Evolutionary conservation across 2,113 vertebrate species (phyloP), one percentile per base, ranked within the genome.

Genomic region (Alosa alosa): DNA sequence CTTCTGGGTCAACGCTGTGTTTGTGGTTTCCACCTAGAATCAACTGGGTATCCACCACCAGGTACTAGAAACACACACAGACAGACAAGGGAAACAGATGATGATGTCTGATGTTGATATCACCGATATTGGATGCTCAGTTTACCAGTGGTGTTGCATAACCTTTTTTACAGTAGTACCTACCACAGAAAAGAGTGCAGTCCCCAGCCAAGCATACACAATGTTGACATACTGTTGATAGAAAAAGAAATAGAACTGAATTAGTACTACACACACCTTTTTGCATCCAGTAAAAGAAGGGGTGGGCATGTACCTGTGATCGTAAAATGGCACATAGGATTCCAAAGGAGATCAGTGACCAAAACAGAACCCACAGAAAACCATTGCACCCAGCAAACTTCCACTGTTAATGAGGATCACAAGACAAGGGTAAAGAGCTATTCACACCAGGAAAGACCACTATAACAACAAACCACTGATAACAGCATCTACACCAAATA

Each of bases 1-100:
- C 96, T 89, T 97, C 95, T 0, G 96, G 95, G 89, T 90, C 94
- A 83, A 96, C 10, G 72, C 88, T 13, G 50, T 91, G 94, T 85
- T 94, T 92, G 88, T 95, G 91, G 44, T 96, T 96, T 36, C 90
- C 92, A 45, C 95, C 96, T 45, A 96, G 86, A 85, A 94, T 95
- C n/a, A 96, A 89, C 91, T 96, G 95, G 9, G 95, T 95, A 47
- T 96, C 96, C 87, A 96, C 89, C 88, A 96, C 93, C 90, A 96
- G 89, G 87, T 96, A 96, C 94, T 96, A 90, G 45, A 75, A 82
- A 9, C 75, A 88, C 39, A 91, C 10, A 64, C 15, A 91, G 18
- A 57, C 49, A 45, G 50, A 78, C 22, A 87, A 5, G 17, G 0
- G 9, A 81, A 17, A 47, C 18, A 50, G 25, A 82, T 31, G 31